Evolutionary conservation across 2,797 vertebrate genomes (phyloP).

Genomic region (Typhlichthys eigenmanni): DNA sequence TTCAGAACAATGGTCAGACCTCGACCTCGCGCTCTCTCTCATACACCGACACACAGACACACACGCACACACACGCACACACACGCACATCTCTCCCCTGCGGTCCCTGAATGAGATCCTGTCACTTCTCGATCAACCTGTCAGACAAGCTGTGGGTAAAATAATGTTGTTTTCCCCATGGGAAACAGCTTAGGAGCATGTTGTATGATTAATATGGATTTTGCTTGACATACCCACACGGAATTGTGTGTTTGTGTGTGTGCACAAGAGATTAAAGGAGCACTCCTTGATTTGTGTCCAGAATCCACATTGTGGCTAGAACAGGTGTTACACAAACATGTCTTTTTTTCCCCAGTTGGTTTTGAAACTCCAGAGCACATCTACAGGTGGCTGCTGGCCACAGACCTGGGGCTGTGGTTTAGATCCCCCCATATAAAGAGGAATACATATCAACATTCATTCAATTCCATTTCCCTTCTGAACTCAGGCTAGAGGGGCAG

Average conservation of each 20-base stretch:
- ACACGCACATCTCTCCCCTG: conserved; percentile 26
- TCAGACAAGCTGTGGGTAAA: conserved; percentile 72
- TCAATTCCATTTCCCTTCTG: too few relatives aligned
- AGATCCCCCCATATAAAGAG: too few relatives aligned
- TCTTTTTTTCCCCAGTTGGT: too few relatives aligned
- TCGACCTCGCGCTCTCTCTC: neutral
- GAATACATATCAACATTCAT: too few relatives aligned
- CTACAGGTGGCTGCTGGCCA: too few relatives aligned
- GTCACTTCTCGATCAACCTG: conserved; percentile 63
- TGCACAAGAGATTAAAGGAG: neutral
- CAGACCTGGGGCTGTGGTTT: too few relatives aligned
- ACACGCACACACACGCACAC: conserved; percentile 17
- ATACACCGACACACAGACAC: neutral
- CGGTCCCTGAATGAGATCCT: conserved; percentile 53
- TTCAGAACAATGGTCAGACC: conserved; percentile 56
- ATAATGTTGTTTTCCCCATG: conserved; percentile 62
- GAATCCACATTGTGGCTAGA: too few relatives aligned
- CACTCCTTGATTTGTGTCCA: too few relatives aligned
- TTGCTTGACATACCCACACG: conserved; percentile 40
- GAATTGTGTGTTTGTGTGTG: conserved; percentile 3
- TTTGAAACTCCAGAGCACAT: too few relatives aligned
- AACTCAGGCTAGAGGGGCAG: too few relatives aligned
- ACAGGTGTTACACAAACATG: too few relatives aligned
- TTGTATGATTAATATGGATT: conserved; percentile 65
- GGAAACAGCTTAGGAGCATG: conserved; percentile 64